Conservation (phyloP, 1,140 invertebrate genomes). For the Heliconius eleuchia region DNA sequence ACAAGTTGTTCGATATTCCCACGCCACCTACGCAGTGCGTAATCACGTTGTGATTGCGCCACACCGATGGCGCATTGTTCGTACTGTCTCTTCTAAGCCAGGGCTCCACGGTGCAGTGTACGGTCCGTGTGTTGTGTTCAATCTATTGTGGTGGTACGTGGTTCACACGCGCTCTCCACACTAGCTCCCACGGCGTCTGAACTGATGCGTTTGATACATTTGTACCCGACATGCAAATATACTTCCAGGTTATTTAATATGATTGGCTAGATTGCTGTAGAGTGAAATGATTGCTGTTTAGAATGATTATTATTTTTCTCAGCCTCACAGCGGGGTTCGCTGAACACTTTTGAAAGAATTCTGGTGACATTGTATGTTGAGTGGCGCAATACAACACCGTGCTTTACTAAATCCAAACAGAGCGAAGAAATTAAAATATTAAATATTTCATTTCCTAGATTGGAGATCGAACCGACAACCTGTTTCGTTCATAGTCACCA, state of each 20-base stretch:
- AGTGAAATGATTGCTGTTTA: no score
- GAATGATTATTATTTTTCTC: no score
- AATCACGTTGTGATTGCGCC: constrained; percentile 66
- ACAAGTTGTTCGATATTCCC: constrained; percentile 52
- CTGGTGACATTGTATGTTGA: no score
- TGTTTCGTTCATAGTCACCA: no score
- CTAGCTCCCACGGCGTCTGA: constrained; percentile 36
- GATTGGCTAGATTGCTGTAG: background rate
- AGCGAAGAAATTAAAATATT: no score
- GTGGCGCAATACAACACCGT: no score
- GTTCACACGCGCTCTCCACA: constrained; percentile 70
- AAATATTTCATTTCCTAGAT: no score
- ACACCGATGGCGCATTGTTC: constrained; percentile 65
- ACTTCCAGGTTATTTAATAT: constrained; percentile 36
- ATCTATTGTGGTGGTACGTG: constrained; percentile 56
- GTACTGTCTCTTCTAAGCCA: constrained; percentile 70
- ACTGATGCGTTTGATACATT: constrained; percentile 41
- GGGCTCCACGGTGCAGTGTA: constrained; percentile 50
- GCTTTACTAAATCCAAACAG: no score
- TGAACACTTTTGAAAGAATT: no score
- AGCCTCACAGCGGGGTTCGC: no score
- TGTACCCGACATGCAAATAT: constrained; percentile 48
- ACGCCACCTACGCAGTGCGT: constrained; percentile 68
- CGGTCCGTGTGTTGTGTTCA: constrained; percentile 47
- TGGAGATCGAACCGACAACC: no score